Base-by-base conservation (phyloP, 2,113 vertebrate species). In the Ceuthmochares aereus region DNA sequence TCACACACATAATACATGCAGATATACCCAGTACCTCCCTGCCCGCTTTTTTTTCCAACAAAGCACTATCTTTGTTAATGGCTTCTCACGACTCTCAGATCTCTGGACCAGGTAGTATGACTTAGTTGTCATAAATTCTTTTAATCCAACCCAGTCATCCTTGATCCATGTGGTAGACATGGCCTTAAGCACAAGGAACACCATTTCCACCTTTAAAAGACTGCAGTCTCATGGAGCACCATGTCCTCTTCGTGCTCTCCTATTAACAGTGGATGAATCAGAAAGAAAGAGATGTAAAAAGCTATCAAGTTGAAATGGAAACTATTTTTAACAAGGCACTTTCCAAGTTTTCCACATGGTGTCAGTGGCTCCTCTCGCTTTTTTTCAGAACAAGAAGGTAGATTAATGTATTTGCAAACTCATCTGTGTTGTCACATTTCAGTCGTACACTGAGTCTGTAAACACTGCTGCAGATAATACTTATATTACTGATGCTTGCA, bases 331-430 rank as follows among this genome's bases (percentile, higher is more conserved):
- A 55, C 18, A 91, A 76, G 87, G 93, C 77, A 96, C 47, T 96
- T 96, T 94, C 60, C 80, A 91, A 55, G 59, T 89, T 95, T 97
- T 97, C 94, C 94, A 97, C 96, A 94, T 75, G 93, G 91, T 97
- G 96, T 96, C 94, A 97, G 93, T 94, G 87, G 89, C 77, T 95
- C 89, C 91, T 91, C 89, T 93, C 34, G 72, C 26, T 85, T 85
- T 97, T 96, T 96, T 93, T 62, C 37, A 49, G 78, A 93, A 19
- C 27, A 90, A 43, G 29, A 58, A 86, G 40, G 84, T 58, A 70
- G 27, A 86, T 81, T 55, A 91, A 72, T 49, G 32, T 13, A 51
- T 90, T 70, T 67, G 29, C 60, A 90, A 70, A 77, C 37, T 89
- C 22, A 77, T 84, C 43, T 51, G 2, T 45, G 22, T 29, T 64